A percentile compares a stretch with the other conserved stretches of the same genome.
Evolutionary conservation across 2,888 invertebrate genomes (phyloP).

Genomic region (Zhengitettix transpicula): DNA sequence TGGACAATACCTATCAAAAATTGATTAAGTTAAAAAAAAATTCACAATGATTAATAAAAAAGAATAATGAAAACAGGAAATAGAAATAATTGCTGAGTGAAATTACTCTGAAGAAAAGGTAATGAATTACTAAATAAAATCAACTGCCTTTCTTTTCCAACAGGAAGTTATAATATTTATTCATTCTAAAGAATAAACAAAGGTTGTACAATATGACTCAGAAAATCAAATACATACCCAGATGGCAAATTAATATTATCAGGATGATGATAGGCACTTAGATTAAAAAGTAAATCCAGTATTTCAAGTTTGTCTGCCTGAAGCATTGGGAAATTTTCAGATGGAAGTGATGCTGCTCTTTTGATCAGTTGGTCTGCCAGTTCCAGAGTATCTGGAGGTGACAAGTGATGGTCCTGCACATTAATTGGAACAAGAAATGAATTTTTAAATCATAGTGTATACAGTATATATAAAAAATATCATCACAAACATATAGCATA

Average conservation of each 20-base stretch:
- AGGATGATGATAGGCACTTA: slow-evolving; percentile 82
- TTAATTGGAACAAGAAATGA: slow-evolving; percentile 1
- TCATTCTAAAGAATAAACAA: no score
- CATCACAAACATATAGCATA: not conserved
- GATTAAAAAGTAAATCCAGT: slow-evolving; percentile 75
- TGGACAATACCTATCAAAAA: slow-evolving; percentile 43
- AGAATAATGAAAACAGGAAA: no score
- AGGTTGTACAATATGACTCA: not conserved
- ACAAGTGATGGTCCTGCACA: slow-evolving; percentile 56
- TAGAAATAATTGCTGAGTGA: no score
- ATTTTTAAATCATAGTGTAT: not conserved
- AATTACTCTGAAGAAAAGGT: no score
- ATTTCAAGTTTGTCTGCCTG: slow-evolving; percentile 68
- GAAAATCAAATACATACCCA: slow-evolving; percentile 35
- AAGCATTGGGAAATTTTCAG: slow-evolving; percentile 52
- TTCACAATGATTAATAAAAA: no score
- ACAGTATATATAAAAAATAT: not conserved
- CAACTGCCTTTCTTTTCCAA: no score
- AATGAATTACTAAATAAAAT: not conserved
- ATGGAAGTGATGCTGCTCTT: slow-evolving; percentile 62
- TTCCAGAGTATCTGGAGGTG: slow-evolving; percentile 70
- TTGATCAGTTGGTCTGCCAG: slow-evolving; percentile 70
- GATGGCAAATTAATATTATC: slow-evolving; percentile 78
- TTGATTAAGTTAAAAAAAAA: not conserved
- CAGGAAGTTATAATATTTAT: no score